These are phyloP conservation scores for Austrofundulus limnaeus DNA, from an alignment of 2,113 vertebrate species.

Conservation along the genomic window DNA sequence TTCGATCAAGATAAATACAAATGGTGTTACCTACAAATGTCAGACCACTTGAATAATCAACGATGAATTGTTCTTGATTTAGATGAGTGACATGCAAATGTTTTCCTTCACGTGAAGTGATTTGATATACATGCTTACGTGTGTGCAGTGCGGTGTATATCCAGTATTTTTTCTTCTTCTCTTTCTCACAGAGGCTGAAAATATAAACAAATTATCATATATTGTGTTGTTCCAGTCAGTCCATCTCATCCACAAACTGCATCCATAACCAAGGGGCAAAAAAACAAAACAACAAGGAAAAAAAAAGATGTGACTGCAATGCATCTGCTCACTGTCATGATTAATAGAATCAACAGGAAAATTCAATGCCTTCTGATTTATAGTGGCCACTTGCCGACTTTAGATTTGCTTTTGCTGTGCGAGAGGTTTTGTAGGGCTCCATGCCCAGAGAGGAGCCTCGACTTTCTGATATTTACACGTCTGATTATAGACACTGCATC, in stretches of 20 bases:
- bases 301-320: constrained; percentile 2
- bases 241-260: constrained; percentile 42
- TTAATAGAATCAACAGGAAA: constrained; percentile 49
- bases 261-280: constrained; percentile 2
- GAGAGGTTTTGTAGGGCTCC: constrained; percentile 19
- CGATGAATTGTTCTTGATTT: constrained; percentile 24
- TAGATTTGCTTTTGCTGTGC: constrained; percentile 11
- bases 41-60: constrained; percentile 26
- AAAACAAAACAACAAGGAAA: constrained; percentile 17
- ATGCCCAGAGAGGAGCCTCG: constrained; percentile 7
- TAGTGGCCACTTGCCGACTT: constrained; percentile 31
- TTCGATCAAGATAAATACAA: constrained; percentile 5
- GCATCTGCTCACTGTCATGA: constrained; percentile 38
- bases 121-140: constrained; percentile 7
- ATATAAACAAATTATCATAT: constrained; percentile 46
- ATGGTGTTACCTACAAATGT: constrained; percentile 5
- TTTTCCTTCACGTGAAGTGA: constrained; percentile 21
- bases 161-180: constrained; percentile 20
- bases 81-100: neutral
- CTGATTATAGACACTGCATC: constrained; percentile 7
- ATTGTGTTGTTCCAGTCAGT: constrained; percentile 34
- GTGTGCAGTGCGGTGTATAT: too few species aligned
- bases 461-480: neutral
- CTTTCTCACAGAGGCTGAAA: constrained; percentile 23
- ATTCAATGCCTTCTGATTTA: constrained; percentile 35